Evolutionary conservation across 2,888 invertebrate species (phyloP), one percentile per base, ranked within the genome.

Genomic region (Eupithecia insigniata): DNA sequence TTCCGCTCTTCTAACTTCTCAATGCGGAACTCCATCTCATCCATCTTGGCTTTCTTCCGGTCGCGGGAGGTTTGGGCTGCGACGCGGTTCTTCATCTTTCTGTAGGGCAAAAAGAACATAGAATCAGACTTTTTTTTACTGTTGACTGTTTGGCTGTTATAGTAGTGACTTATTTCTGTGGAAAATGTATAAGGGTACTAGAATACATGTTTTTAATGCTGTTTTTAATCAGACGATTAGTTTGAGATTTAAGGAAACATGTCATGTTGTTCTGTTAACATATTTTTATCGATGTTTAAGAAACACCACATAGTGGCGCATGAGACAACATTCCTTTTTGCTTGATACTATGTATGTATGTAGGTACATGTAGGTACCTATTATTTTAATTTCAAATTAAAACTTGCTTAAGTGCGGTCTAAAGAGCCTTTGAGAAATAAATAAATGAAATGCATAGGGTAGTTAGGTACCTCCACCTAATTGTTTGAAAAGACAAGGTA

Each of bases 21-120:
- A 7, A 97, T 95, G 55, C 96, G 95, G 16, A 91, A 88, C 88
- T 99, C 99, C 95, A 99, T 96, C 80, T 98, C 97, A 79, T 97
- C 97, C 96, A 99, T 97, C 87, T 96, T 97, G 0, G 97, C 98
- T 89, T 99, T 99, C 88, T 99, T 99, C 62, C 99, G 96, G 90
- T 99, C 99, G 70, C 99, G 96, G 0, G 99, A 99, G 66, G 98
- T 98, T 92, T 99, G 99, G 3, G 99, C 99, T 43, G 99, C 99
- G 34, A 99, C 98, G 79, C 99, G 96, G 89, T 99, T 99, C 90
- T 99, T 99, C 82, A 99, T 89, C 93, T 99, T 99, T 89, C 99
- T 98, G 89, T 36, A 16, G 30, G 22, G 18, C 4, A n/a, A 34
- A 34, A n/a, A 62, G 2, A 18, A 32, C 8, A n/a, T 36, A 34